Base-by-base conservation (phyloP, 2,797 vertebrate species). In the Orientallactaga sibirica region DNA sequence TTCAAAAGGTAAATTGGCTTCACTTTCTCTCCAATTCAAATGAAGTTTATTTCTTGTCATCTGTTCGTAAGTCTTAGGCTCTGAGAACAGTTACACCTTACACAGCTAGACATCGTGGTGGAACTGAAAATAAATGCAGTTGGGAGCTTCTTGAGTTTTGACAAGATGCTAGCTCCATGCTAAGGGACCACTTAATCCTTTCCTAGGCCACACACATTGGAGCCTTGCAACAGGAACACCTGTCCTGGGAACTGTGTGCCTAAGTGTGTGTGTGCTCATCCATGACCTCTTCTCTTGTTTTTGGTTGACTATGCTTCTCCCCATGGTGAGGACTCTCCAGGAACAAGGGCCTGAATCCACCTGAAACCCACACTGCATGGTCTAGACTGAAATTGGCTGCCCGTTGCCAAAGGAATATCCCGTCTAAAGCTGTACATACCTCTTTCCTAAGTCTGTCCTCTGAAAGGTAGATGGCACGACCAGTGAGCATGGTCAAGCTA, bases 1-100 rank as follows among this genome's bases (percentile, higher is more conserved):
- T 92, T 92, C 76, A 94, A 97, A 87, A 93, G 78, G 97, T 64
- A 96, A 96, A 96, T 93, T 55, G 25, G 77, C 74, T 96, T 96
- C 96, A 96, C 96, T 96, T 94, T 71, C 92, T 93, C 90, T 96
- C 93, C 81, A 97, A 97, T 82, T 91, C 96, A 97, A 98, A 96
- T 97, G 82, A 95, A 96, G 66, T 96, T 95, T 96, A 95, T 95
- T 96, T 64, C 71, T 95, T 73, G 78, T 92, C 93, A 93, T 92
- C 90, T 96, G 52, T 43, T 86, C 24, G 82, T 25, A 88, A 75
- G 43, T 22, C 55, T 67, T 77, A 41, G 37, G 87, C 70, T 96
- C 74, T 61, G 95, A 96, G 78, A 33, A 77, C 55, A 91, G 58
- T 25, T 48, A 68, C 85, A 84, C 48, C 68, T 91, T 33, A 77